Evolutionary conservation across 1,140 invertebrate species (phyloP).

Genomic region (Plutomurus gul): DNA sequence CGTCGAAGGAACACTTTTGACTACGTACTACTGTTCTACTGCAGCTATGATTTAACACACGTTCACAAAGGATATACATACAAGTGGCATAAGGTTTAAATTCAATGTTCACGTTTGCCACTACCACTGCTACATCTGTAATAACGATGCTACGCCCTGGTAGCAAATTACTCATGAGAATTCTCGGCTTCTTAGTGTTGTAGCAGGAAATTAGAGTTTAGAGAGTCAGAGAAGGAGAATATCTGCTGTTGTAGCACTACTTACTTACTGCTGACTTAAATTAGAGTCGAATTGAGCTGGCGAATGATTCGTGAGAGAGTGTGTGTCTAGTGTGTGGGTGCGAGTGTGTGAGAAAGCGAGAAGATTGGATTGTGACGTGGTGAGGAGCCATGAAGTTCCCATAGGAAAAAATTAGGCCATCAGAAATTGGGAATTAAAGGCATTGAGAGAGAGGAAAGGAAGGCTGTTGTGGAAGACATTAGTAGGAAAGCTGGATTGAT

Average conservation of each 20-base stretch:
- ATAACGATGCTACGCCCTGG: neutral
- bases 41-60: too few relatives aligned
- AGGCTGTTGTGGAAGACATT: constrained; percentile 26
- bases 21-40: too few relatives aligned
- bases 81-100: too few relatives aligned
- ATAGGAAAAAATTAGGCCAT: constrained; percentile 27
- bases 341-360: constrained; percentile 1
- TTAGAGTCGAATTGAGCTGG: neutral
- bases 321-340: too few relatives aligned
- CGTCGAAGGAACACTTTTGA: too few relatives aligned
- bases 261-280: neutral
- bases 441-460: constrained; percentile 12
- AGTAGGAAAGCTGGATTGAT: constrained; percentile 24
- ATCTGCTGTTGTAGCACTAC: neutral
- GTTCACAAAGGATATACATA: too few relatives aligned
- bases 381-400: constrained; percentile 19
- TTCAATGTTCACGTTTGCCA: too few relatives aligned
- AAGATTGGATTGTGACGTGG: constrained; percentile 26
- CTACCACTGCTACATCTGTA: too few relatives aligned
- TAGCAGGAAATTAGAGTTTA: constrained; percentile 6
- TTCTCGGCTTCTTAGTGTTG: neutral
- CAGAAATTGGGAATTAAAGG: constrained; percentile 27
- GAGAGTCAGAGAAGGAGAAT: neutral
- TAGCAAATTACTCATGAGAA: constrained; percentile 16
- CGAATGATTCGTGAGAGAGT: neutral